Base-by-base conservation (phyloP, 1,140 invertebrate species). In the Tenebrio molitor region DNA sequence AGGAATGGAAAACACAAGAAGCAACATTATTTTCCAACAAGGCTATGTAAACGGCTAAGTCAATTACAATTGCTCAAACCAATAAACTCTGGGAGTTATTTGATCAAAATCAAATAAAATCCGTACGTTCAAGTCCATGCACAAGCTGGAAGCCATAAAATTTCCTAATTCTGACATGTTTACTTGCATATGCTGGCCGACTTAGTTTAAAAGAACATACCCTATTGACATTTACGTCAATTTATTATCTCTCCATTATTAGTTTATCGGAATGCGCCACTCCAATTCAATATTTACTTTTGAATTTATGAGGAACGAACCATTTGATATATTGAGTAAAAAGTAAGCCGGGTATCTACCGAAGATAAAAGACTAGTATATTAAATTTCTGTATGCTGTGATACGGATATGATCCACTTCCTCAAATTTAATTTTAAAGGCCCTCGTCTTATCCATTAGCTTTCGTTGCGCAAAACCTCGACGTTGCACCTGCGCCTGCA, bases 361-460 rank as follows among this genome's bases (percentile, higher is more conserved):
- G 10, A 29, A 29, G 50, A 58, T 58, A 58, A 58, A 58, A 58
- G 25, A 6, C 1, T 29, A 25, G n/a, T 33, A 58, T 58, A 58
- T 58, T 58, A 58, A 58, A 58, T 58, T 58, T 58, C 23, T 33
- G 23, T 21, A 29, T 29, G 50, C 50, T 58, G 23, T 58, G 50
- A 58, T 33, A 33, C 5, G n/a, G 44, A 4, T 29, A 29, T 29
- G 50, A 58, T 58, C 50, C 21, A 58, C 23, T 58, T 58, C 19
- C 23, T 23, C 19, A 58, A 58, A 58, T 25, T 15, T 15, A 29
- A 58, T 58, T 58, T 29, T 29, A 7, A 58, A 46, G 15, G 14
- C 12, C 17, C n/a, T 39, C 36, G 36, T 46, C 42, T 15, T 6
- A 29, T 25, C 23, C 21, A 21, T 25, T 58, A 21, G 12, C 19